Conservation (phyloP, 2,888 invertebrate genomes). For the Serripes groenlandicus region DNA sequence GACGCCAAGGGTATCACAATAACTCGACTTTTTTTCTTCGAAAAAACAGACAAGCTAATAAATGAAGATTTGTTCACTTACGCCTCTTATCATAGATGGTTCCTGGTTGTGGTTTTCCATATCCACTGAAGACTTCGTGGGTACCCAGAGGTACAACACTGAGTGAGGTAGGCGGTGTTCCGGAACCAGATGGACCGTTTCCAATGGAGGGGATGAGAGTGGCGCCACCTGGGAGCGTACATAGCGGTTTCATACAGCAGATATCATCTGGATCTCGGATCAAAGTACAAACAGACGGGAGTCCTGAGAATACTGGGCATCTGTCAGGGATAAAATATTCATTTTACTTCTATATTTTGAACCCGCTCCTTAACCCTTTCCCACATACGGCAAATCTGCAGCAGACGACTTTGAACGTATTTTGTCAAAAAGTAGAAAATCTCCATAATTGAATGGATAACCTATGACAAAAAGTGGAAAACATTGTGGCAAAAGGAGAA, state of each 20-base stretch:
- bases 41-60: too few relatives aligned
- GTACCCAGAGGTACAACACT: slow-evolving; percentile 76
- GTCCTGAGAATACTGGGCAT: slow-evolving; percentile 73
- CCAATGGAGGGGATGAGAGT: slow-evolving; percentile 65
- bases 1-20: too few relatives aligned
- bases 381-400: too few relatives aligned
- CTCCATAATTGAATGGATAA: too few relatives aligned
- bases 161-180: slow-evolving; percentile 69
- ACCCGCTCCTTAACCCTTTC: too few relatives aligned
- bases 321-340: too few relatives aligned
- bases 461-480: too few relatives aligned
- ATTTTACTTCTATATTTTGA: too few relatives aligned
- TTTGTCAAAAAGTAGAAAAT: too few relatives aligned
- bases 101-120: slow-evolving; percentile 63
- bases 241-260: slow-evolving; percentile 77
- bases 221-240: slow-evolving; percentile 59
- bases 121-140: slow-evolving; percentile 71
- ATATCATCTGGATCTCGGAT: slow-evolving; percentile 68
- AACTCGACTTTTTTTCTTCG: too few relatives aligned
- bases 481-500: too few relatives aligned
- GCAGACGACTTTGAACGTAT: too few relatives aligned
- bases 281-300: slow-evolving; percentile 75
- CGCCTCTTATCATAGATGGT: slow-evolving; percentile 51
- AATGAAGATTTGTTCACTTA: slow-evolving; percentile 15
- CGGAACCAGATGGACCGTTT: slow-evolving; percentile 58